Evolutionary conservation across 2,113 vertebrate genomes (phyloP).

Genomic region (Oenanthe oenanthe): DNA sequence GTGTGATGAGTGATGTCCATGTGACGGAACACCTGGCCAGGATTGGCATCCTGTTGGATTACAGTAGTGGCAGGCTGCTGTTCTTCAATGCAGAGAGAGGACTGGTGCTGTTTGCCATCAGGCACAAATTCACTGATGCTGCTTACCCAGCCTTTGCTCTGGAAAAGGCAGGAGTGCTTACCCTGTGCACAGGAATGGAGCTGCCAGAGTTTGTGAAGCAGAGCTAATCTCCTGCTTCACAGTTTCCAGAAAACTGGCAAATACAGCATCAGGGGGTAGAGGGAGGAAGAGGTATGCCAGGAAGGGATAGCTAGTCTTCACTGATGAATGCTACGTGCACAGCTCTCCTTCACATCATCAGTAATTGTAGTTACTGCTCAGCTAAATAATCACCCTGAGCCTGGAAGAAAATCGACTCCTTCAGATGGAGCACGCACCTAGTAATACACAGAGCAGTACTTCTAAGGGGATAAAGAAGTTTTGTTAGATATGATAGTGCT

Average conservation of each 20-base stretch:
- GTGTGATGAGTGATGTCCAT: conserved; percentile 77
- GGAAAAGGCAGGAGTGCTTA: conserved; percentile 86
- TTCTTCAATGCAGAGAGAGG: conserved; percentile 90
- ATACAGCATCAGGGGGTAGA: background rate
- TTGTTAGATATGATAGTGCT: background rate
- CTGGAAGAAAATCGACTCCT: background rate
- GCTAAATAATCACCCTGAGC: background rate
- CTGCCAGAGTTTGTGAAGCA: conserved; percentile 84
- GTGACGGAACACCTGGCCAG: conserved; percentile 77
- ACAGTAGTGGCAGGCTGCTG: conserved; percentile 77
- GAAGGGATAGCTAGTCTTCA: background rate
- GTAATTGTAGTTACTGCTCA: background rate
- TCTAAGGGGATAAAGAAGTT: background rate
- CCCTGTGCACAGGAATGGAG: conserved; percentile 81
- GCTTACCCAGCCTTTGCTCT: conserved; percentile 86
- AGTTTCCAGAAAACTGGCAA: background rate
- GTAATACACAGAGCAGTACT: background rate
- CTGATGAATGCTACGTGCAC: background rate
- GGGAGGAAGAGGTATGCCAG: background rate
- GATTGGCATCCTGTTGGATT: conserved; percentile 90
- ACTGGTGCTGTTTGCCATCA: conserved; percentile 83
- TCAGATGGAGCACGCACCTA: background rate
- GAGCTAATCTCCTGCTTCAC: conserved; percentile 73
- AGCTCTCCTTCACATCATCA: background rate
- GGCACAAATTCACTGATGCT: conserved; percentile 79